Conservation (phyloP, 2,797 vertebrate genomes). For the Darevskia mixta region DNA sequence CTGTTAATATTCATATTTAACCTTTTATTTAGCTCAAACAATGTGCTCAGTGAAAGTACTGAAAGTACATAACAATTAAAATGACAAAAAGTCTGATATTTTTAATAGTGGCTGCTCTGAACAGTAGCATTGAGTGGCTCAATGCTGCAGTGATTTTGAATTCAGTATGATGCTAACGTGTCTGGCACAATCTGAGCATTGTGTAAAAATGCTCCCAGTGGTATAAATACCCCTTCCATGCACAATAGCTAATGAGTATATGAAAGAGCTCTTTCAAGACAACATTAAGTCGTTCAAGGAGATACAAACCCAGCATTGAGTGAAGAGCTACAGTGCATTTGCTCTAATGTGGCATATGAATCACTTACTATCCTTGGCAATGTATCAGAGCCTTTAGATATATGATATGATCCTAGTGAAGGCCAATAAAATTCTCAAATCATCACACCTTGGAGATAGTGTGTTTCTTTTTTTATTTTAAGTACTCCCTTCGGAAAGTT, state of each 20-base stretch:
- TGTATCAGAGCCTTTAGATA: constrained; percentile 14
- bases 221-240: constrained; percentile 48
- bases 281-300: constrained; percentile 57
- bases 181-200: constrained; percentile 69
- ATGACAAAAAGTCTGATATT: constrained; percentile 58
- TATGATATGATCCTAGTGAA: constrained; percentile 27
- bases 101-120: constrained; percentile 54
- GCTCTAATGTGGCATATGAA: constrained; percentile 37
- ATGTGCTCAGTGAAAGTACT: not conserved
- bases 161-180: constrained; percentile 13
- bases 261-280: constrained; percentile 68
- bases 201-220: constrained; percentile 51
- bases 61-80: constrained; percentile 11
- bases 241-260: constrained; percentile 57
- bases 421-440: constrained; percentile 2
- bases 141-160: constrained; percentile 46
- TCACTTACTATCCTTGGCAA: constrained; percentile 40
- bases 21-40: constrained; percentile 7
- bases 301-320: constrained; percentile 52
- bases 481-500: not conserved
- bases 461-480: not conserved
- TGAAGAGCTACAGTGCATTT: constrained; percentile 55
- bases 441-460: constrained; percentile 1
- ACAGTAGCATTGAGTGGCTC: constrained; percentile 20
- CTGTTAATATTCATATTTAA: not conserved